phyloP scores from a whole-genome alignment of 1,140 invertebrate species.

The Matsumurasca onukii region DNA sequence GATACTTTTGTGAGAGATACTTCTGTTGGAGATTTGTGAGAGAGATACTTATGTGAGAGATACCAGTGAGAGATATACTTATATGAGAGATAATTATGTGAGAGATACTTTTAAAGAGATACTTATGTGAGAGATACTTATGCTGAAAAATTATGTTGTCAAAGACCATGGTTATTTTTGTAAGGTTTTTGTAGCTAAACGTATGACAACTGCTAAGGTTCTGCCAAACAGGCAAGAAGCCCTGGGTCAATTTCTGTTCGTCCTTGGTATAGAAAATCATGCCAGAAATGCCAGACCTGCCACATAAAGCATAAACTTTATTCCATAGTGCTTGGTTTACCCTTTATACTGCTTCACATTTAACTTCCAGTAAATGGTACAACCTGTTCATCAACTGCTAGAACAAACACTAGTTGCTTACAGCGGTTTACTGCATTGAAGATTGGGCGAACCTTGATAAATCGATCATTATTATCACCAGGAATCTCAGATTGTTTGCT shows the following conservation, averaged over 20 bases:
- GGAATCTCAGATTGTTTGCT: constrained; percentile 41
- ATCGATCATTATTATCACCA: constrained; percentile 38
- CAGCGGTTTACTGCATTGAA: constrained; percentile 42
- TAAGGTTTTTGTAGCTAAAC: constrained; percentile 23
- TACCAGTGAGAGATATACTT: too few species aligned
- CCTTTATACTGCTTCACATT: constrained; percentile 42
- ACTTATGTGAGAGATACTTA: too few species aligned
- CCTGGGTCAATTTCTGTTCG: constrained; percentile 39
- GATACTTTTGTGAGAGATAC: too few species aligned
- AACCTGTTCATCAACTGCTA: constrained; percentile 44
- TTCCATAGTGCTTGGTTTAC: constrained; percentile 41
- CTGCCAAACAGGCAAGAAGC: constrained; percentile 36
- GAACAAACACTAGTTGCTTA: constrained; percentile 36
- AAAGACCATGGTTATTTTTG: too few species aligned
- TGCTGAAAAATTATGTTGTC: too few species aligned
- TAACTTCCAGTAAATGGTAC: constrained; percentile 42
- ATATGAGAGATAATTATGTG: too few species aligned
- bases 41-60: too few species aligned
- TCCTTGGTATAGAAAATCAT: constrained; percentile 44
- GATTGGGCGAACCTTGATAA: constrained; percentile 44
- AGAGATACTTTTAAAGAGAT: too few species aligned
- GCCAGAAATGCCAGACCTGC: constrained; percentile 36
- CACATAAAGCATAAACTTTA: constrained; percentile 36
- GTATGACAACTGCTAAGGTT: constrained; percentile 37
- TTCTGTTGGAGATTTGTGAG: too few species aligned